A percentile compares a stretch with the other conserved stretches of the same genome.
Evolutionary conservation across 2,888 invertebrate species (phyloP).

Genomic region (Antitype chi): DNA sequence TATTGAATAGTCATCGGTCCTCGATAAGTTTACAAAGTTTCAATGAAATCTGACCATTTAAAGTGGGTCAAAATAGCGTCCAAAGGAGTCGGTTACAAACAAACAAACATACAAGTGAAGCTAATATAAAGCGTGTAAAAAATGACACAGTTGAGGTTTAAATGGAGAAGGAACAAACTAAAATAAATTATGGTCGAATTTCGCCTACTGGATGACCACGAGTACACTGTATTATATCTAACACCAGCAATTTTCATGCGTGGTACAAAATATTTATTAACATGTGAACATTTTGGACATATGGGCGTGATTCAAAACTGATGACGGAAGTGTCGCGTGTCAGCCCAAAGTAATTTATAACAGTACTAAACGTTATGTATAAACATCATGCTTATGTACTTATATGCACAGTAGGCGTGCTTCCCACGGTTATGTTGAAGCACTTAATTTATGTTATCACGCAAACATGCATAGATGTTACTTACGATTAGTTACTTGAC

Average conservation of each 20-base stretch:
- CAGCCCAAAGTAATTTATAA: slow-evolving; percentile 46
- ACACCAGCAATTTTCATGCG: not conserved
- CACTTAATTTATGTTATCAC: slow-evolving; percentile 48
- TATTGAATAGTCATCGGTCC: too few relatives aligned
- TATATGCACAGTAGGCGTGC: slow-evolving; percentile 38
- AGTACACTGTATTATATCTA: not conserved
- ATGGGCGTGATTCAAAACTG: slow-evolving; percentile 52
- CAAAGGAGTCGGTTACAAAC: too few relatives aligned
- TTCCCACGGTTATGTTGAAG: slow-evolving; percentile 29
- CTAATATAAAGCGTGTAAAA: too few relatives aligned
- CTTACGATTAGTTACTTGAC: slow-evolving; percentile 49
- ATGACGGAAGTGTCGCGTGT: slow-evolving; percentile 49
- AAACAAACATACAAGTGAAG: too few relatives aligned
- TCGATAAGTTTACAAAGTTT: too few relatives aligned
- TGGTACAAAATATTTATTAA: slow-evolving; percentile 26
- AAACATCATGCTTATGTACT: slow-evolving; percentile 24
- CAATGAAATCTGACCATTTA: too few relatives aligned
- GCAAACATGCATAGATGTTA: slow-evolving; percentile 47
- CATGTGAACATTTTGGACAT: slow-evolving; percentile 24
- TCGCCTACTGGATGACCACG: too few relatives aligned
- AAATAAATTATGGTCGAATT: too few relatives aligned
- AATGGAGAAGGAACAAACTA: too few relatives aligned
- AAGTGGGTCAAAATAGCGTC: too few relatives aligned
- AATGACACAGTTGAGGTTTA: too few relatives aligned
- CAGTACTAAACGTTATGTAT: slow-evolving; percentile 31